Percentiles rank a stretch among this genome's conserved stretches.
phyloP scores from a whole-genome alignment of 2,888 invertebrate species.

The Cosmia pyralina region DNA sequence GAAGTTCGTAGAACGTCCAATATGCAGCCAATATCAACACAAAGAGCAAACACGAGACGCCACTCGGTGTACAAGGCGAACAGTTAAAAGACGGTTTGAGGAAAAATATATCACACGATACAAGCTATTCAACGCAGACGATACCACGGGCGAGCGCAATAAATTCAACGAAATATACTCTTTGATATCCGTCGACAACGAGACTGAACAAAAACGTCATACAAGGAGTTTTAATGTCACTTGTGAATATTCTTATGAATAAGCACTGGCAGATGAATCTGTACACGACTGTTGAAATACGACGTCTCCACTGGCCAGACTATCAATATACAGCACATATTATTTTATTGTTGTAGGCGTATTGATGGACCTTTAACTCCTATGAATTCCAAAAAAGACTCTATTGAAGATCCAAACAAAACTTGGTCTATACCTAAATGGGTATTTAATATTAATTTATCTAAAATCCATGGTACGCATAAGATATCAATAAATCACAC shows the following conservation, averaged over 20 bases:
- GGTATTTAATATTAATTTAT: constrained; percentile 56
- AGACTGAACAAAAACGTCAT: constrained; percentile 82
- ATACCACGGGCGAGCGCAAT: constrained; percentile 76
- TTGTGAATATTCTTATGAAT: constrained; percentile 84
- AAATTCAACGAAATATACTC: constrained; percentile 81
- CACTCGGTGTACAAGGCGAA: constrained; percentile 61
- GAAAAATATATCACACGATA: constrained; percentile 76
- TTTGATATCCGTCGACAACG: constrained; percentile 84
- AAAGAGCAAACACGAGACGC: constrained; percentile 66
- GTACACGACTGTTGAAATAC: constrained; percentile 87
- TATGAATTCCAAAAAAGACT: constrained; percentile 67
- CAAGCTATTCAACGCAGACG: constrained; percentile 74
- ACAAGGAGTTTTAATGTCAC: constrained; percentile 85
- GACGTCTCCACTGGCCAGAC: constrained; percentile 79
- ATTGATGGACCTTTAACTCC: constrained; percentile 79
- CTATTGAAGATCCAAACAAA: constrained; percentile 7
- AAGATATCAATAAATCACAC: constrained; percentile 81
- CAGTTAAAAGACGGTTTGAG: constrained; percentile 68
- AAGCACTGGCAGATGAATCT: constrained; percentile 86
- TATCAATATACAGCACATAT: constrained; percentile 79
- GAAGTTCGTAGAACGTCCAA: constrained; percentile 61
- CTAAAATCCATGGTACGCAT: constrained; percentile 52
- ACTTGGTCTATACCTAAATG: constrained; percentile 11
- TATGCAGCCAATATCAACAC: constrained; percentile 71
- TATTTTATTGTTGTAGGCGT: constrained; percentile 82